Base-by-base conservation (phyloP, 2,797 vertebrate species). In the Lemur catta region DNA sequence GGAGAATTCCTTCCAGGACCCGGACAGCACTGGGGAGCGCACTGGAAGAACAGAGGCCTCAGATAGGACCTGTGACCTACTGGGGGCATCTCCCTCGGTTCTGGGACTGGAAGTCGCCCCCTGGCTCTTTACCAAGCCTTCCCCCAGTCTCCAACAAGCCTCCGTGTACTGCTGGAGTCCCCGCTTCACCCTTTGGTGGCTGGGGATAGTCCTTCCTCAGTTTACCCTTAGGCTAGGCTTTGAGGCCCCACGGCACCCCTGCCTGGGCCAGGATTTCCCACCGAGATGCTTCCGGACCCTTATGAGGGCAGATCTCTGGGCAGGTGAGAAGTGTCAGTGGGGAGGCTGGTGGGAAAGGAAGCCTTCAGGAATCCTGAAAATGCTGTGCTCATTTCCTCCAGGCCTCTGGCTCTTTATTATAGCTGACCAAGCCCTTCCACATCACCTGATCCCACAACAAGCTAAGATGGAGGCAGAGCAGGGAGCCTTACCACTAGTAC, bases 341-440 rank as follows among this genome's bases (percentile, higher is more conserved):
- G 65, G 61, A 95, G 75, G 57, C 24, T 35, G 24, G 17, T 20
- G n/a, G 43, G 26, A 84, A 89, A 92, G 59, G 78, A 86, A 91
- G 55, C 72, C 52, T 95, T 86, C 33, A 55, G 63, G 59, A 95
- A 63, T 79, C 78, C 63, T 5, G 59, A 84, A 97, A 97, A 74
- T 35, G 43, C 80, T 61, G 50, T 59, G 50, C 72, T 89, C 86
- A 88, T 65, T 94, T 84, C 89, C 91, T 96, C 86, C 93, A 59
- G 30, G 72, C 61, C 52, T 91, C 89, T 81, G 65, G 33, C 65
- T 93, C 75, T 90, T 79, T 63, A 18, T 61, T 93, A 43, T n/a
- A 81, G 89, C 92, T 90, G 78, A 95, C 67, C 80, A 71, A 92
- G 46, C 81, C 63, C 92, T 94, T 94, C 59, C 63, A 3, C 79